Base-by-base conservation (phyloP, 92 coral and sea anemone genomes). In the Pocillopora meandrina region DNA sequence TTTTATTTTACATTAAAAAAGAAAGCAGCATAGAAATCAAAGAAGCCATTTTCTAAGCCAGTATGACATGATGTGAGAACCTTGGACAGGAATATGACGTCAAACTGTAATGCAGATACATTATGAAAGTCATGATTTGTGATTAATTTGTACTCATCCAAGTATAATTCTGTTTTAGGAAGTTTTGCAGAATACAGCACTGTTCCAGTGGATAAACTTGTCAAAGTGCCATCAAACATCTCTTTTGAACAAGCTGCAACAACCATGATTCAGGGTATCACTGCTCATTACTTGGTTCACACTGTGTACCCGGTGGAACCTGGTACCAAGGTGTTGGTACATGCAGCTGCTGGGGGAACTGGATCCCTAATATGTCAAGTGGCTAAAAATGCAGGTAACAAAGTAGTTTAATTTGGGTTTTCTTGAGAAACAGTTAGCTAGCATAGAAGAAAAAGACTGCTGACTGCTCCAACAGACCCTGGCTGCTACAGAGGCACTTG, bases 321-420 rank as follows among this genome's bases (percentile, higher is more conserved):
- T 77, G 93, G 89, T 21, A 86, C 84, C 78, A 82, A 80, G 69
- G 88, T 87, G n/a, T 62, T 90, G 88, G 80, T 90, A 12, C 93
- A 90, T 84, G 93, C 91, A 18, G 93, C 84, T 65, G 93, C 93
- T 57, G 93, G 93, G 8, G 93, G 93, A 3, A 87, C 93, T 7
- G 93, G 93, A 75, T 87, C 83, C 31, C 65, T 87, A 14, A 58
- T 90, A 9, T 90, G 93, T 79, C 90, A 83, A 79, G 83, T 84
- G 23, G 93, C 93, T 26, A 90, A 90, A 49, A 68, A 82, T 80
- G 93, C 93, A 87, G 91, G 93, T 87, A 34, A 2, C 18, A 21
- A 26, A 9, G 56, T 26, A 1, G 49, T 35, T 42, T 35, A 1
- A 11, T 19, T 61, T 3, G 13, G 14, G 23, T 77, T 47, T 16